Base-by-base conservation (phyloP, 2,797 vertebrate genomes). In the Australoheros facetus region DNA sequence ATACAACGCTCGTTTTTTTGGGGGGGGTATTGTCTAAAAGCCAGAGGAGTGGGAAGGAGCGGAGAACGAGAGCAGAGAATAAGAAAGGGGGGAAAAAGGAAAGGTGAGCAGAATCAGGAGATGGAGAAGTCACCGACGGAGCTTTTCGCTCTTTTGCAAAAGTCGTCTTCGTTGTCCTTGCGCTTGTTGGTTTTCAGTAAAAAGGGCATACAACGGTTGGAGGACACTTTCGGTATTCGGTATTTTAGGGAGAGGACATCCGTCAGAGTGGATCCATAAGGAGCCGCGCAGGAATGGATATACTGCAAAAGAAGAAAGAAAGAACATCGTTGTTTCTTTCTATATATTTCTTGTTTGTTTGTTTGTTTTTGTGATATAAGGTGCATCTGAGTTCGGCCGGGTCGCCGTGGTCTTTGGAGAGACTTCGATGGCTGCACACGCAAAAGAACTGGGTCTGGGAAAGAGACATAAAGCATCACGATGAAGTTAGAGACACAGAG, bases 11-110 rank as follows among this genome's bases (percentile, higher is more conserved):
- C 81, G 56, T 1, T 69, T 81, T 91, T 91, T 89, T 66, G 64
- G 56, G 55, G 73, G 79, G 80, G 85, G 90, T 88, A 93, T 93
- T 91, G 90, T 93, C 88, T 94, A 84, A 92, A 93, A 92, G 90
- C 91, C 87, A 90, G 87, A 90, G 87, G 88, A 91, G 87, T 79
- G 86, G 86, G 85, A 91, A 87, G 83, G 89, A 92, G 86, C 86
- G 55, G 51, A 75, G 89, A 82, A 81, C 56, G 74, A 84, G 84
- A 91, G 85, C 78, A 82, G 79, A 80, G 76, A 83, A 85, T 58
- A 77, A 82, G 85, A 78, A 58, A 79, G 57, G 26, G 32, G 57
- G 19, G 5, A 53, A 37, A 37, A 53, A 69, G 51, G 74, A 76
- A 59, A 80, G 77, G 53, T 82, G 69, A 83, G 69, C 42, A 72